Percentiles rank a stretch among this genome's conserved stretches.
These are phyloP conservation scores for Rhinichthys klamathensis DNA, from an alignment of 2,113 vertebrate genomes.

Conservation along the genomic window DNA sequence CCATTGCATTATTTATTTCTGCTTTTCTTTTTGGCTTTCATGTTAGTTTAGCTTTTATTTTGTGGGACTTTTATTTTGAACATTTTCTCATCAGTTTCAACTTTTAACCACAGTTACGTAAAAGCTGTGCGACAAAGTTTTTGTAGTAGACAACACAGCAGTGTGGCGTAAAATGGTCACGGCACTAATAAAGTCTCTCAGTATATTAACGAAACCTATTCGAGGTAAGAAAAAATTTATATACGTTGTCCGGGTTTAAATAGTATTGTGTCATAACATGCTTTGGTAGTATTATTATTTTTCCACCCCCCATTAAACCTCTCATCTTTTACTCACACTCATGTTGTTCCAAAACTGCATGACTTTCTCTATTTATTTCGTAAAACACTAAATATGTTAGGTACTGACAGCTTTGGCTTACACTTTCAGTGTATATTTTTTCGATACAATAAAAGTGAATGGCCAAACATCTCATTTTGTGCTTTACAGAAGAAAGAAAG, in stretches of 20 bases:
- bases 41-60: neutral
- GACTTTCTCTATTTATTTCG: neutral
- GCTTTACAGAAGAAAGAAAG: neutral
- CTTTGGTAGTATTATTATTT: too few relatives aligned
- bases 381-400: too few relatives aligned
- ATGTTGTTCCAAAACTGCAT: neutral
- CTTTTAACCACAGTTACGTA: neutral
- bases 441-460: neutral
- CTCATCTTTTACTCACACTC: neutral
- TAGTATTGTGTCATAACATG: too few relatives aligned
- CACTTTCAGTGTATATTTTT: neutral
- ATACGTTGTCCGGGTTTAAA: neutral
- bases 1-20: neutral
- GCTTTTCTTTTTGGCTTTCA: too few relatives aligned
- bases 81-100: rapidly evolving
- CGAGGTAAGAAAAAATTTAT: conserved; percentile 62
- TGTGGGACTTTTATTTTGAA: conserved; percentile 40
- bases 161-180: conserved; percentile 64
- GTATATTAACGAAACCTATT: conserved; percentile 69
- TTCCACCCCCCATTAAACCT: too few relatives aligned
- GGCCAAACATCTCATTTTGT: neutral
- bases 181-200: conserved; percentile 62
- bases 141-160: neutral
- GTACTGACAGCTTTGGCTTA: neutral
- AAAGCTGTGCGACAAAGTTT: neutral